Percentiles rank a stretch among this genome's conserved stretches.
phyloP scores from a whole-genome alignment of 2,888 invertebrate species.

The Meloe dianella region DNA sequence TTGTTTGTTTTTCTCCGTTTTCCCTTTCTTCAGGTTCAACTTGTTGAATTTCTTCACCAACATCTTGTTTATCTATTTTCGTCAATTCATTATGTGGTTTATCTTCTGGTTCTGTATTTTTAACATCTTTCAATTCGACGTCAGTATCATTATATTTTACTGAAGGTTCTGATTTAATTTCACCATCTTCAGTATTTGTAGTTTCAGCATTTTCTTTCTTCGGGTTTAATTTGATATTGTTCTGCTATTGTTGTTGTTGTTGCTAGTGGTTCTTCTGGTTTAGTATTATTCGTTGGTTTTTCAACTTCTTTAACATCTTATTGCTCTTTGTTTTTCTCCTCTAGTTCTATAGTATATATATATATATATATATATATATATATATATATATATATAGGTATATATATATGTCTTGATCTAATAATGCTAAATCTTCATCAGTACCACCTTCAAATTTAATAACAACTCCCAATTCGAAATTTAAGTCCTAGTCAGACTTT shows the following conservation, averaged over 20 bases:
- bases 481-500: too few species aligned
- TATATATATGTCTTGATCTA: conserved; percentile 81
- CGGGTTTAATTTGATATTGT: conserved; percentile 47
- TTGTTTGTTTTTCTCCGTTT: conserved; percentile 50
- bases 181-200: conserved; percentile 35
- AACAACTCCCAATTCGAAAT: too few species aligned
- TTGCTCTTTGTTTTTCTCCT: conserved; percentile 50
- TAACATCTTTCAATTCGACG: conserved; percentile 57
- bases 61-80: conserved; percentile 41
- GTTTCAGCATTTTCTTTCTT: conserved; percentile 46
- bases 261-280: not conserved
- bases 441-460: conserved; percentile 94
- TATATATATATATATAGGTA: conserved; percentile 51
- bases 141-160: conserved; percentile 54
- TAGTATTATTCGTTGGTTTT: conserved; percentile 20
- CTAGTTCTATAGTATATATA: too few species aligned
- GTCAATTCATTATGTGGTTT: conserved; percentile 56
- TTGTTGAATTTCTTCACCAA: conserved; percentile 38
- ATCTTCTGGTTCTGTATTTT: conserved; percentile 54
- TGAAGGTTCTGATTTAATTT: conserved; percentile 39
- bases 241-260: conserved; percentile 36
- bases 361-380: too few species aligned
- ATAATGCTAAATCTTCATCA: conserved; percentile 83
- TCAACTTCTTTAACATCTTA: conserved; percentile 47
- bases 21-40: conserved; percentile 54